Evolutionary conservation across 2,113 vertebrate species (phyloP).

Genomic region (Pterocles gutturalis): DNA sequence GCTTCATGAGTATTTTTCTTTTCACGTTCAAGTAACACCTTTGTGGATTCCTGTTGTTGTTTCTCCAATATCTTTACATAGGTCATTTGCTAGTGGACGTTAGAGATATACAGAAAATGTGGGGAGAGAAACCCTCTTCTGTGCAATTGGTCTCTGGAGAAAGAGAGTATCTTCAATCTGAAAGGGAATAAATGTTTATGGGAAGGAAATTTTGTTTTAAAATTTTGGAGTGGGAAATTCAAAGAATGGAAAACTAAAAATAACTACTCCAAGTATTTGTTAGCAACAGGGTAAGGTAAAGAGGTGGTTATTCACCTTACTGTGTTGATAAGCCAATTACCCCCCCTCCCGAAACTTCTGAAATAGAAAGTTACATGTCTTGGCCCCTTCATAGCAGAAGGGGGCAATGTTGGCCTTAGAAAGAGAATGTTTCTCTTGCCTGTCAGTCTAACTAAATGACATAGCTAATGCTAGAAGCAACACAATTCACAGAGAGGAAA

Average conservation of each 20-base stretch:
- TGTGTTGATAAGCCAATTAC: not conserved
- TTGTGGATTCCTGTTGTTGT: not conserved
- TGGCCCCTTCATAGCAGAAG: conserved; percentile 18
- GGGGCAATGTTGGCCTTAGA: conserved; percentile 49
- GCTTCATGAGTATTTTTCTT: not conserved
- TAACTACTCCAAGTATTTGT: not conserved
- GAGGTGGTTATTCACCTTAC: not conserved
- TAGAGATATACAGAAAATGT: not conserved
- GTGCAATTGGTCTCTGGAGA: not conserved
- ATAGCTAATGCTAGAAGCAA: not conserved
- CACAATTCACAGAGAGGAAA: not conserved
- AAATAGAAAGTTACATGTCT: not conserved
- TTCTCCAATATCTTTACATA: not conserved
- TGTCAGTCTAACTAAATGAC: not conserved
- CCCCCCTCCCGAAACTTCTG: not conserved
- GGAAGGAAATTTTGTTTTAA: not conserved
- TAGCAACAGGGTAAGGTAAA: not conserved
- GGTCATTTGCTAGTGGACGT: not conserved
- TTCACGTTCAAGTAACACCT: not conserved
- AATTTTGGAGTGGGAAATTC: not conserved
- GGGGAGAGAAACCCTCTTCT: not conserved
- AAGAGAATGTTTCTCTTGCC: not conserved
- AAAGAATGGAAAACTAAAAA: not conserved
- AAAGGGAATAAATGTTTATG: not conserved
- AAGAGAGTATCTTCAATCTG: not conserved